Conservation (phyloP, 30 jellyfish, hydroid and myxozoan species). For the Cassiopea xamachana region DNA sequence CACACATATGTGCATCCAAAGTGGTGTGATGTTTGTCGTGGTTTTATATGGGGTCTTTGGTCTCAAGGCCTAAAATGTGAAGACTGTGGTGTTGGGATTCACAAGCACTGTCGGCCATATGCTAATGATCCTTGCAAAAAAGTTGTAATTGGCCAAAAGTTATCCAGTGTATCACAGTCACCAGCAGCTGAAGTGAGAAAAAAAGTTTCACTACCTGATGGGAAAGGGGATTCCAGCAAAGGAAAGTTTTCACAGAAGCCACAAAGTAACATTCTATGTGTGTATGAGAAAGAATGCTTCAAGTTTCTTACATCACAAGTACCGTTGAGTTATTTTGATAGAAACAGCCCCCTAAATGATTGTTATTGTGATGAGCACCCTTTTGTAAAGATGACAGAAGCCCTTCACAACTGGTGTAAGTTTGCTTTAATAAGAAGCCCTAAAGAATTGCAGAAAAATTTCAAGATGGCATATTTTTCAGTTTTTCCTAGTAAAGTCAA, state of each 20-base stretch:
- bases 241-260: conserved; percentile 11
- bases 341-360: conserved; percentile 35
- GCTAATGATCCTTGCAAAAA: conserved; percentile 86
- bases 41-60: conserved; percentile 94
- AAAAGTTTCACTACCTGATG: conserved; percentile 40
- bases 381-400: neutral
- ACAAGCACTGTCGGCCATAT: conserved; percentile 75
- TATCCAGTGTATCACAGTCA: conserved; percentile 31
- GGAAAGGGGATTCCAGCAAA: neutral
- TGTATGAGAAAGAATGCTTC: conserved; percentile 50
- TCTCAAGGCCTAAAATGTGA: conserved; percentile 94
- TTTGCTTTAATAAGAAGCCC: conserved; percentile 62
- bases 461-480: conserved; percentile 53
- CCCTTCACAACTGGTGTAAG: conserved; percentile 66
- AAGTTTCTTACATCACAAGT: conserved; percentile 50
- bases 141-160: conserved; percentile 75
- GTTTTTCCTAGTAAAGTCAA: conserved; percentile 64
- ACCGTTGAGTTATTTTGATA: conserved; percentile 57
- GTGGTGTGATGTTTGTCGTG: conserved; percentile 95
- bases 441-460: conserved; percentile 38
- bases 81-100: conserved; percentile 90
- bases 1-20: conserved; percentile 88
- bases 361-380: conserved; percentile 65
- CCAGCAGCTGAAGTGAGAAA: conserved; percentile 19
- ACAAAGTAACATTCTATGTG: conserved; percentile 15